These are phyloP conservation scores for Gymnodraco acuticeps DNA, from an alignment of 2,797 vertebrate genomes.

Conservation along the genomic window DNA sequence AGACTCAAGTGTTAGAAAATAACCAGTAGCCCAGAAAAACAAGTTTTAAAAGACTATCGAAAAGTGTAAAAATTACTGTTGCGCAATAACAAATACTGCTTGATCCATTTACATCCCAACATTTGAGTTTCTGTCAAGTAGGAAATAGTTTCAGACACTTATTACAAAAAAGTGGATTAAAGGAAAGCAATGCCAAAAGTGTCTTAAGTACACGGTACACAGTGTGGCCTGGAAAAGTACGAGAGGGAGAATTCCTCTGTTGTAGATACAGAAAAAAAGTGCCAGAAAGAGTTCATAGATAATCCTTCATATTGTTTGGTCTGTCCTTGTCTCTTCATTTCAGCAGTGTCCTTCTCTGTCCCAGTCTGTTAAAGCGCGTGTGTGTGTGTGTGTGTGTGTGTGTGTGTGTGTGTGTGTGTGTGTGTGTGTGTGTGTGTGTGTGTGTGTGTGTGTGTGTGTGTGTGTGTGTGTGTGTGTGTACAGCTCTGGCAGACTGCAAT, in stretches of 20 bases:
- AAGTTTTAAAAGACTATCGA: conserved; percentile 46
- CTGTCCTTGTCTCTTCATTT: conserved; percentile 64
- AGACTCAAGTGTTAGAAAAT: conserved; percentile 44
- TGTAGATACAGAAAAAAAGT: conserved; percentile 64
- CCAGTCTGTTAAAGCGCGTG: conserved; percentile 62
- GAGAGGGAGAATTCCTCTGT: conserved; percentile 44
- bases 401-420: conserved; percentile 11
- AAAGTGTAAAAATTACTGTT: conserved; percentile 60
- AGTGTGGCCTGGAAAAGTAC: conserved; percentile 55
- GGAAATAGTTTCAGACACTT: conserved; percentile 50
- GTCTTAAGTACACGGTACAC: conserved; percentile 46
- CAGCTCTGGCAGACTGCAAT: conserved; percentile 50
- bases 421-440: conserved; percentile 17
- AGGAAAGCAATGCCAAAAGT: conserved; percentile 50
- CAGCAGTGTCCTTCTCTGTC: conserved; percentile 39
- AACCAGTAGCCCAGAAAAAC: conserved; percentile 18
- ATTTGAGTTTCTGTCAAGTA: conserved; percentile 45
- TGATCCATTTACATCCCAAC: conserved; percentile 64
- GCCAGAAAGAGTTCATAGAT: conserved; percentile 62
- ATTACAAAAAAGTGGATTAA: conserved; percentile 53
- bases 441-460: conserved; percentile 9
- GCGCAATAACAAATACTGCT: conserved; percentile 75
- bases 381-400: conserved; percentile 2
- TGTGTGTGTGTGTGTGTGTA: conserved; percentile 15
- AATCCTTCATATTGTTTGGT: conserved; percentile 80